Percentiles rank a stretch among this genome's conserved stretches.
Conservation (phyloP, 2,797 vertebrate genomes). For the Chelon auratus region DNA sequence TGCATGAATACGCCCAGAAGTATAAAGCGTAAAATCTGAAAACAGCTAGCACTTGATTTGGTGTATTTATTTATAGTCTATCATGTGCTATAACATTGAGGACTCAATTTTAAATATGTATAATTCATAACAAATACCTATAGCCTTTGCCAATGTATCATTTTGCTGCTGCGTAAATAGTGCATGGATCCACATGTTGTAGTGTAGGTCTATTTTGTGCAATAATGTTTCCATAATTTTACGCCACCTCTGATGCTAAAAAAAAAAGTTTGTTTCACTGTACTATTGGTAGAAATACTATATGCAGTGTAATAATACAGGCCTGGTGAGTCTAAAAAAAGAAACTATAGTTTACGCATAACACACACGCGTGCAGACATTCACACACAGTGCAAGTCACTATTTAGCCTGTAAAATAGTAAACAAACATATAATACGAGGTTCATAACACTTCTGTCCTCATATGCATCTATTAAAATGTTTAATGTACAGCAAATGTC, state of each 20-base stretch:
- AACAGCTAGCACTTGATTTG: neutral
- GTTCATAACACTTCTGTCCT: neutral
- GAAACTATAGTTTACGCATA: slow-evolving; percentile 33
- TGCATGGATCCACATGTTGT: neutral
- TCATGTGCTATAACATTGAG: neutral
- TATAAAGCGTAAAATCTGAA: slow-evolving; percentile 17
- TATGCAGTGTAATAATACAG: neutral
- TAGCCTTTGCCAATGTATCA: neutral
- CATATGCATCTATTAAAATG: neutral
- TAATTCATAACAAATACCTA: neutral
- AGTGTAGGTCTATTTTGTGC: neutral
- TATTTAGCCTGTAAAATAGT: neutral
- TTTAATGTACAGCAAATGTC: neutral
- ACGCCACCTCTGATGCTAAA: neutral
- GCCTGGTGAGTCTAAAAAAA: slow-evolving; percentile 19
- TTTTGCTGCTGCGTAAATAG: slow-evolving; percentile 38
- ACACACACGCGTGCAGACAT: slow-evolving; percentile 25
- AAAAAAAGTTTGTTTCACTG: neutral
- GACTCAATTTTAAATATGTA: accelerated
- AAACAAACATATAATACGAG: neutral
- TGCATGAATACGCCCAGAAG: neutral
- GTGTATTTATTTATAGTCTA: neutral
- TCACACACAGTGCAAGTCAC: slow-evolving; percentile 9
- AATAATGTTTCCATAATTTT: neutral
- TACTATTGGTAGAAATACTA: neutral